A percentile compares a stretch with the other conserved stretches of the same genome.
These are phyloP conservation scores for Blomia tropicalis DNA, from an alignment of 2,888 invertebrate species.

Conservation along the genomic window DNA sequence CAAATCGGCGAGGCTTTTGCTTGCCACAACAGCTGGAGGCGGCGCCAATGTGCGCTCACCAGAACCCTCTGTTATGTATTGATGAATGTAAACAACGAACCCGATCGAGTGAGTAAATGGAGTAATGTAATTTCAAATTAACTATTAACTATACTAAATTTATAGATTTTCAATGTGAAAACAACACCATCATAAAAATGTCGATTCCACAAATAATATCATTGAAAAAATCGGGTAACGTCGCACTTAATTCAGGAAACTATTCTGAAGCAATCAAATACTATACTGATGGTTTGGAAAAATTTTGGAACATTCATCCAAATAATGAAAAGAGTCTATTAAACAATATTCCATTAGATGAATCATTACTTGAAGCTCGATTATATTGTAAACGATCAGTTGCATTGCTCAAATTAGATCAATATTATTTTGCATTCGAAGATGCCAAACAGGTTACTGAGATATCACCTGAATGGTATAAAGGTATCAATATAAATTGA, in stretches of 20 bases:
- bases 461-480: slow-evolving; percentile 43
- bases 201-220: neutral
- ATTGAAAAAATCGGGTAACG: slow-evolving; percentile 47
- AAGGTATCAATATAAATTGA: neutral
- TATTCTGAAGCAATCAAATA: slow-evolving; percentile 58
- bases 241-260: slow-evolving; percentile 53
- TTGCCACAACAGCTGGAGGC: no score
- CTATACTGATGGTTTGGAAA: slow-evolving; percentile 60
- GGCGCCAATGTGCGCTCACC: no score
- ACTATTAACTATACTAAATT: no score
- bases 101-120: no score
- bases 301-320: slow-evolving; percentile 39
- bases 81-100: no score
- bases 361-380: slow-evolving; percentile 42
- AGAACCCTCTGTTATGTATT: no score
- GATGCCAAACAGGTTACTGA: slow-evolving; percentile 60
- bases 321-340: neutral
- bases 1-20: no score
- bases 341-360: neutral
- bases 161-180: no score
- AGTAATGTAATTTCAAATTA: no score
- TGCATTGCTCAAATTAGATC: slow-evolving; percentile 58
- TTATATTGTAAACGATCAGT: slow-evolving; percentile 63
- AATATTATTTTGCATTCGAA: slow-evolving; percentile 56
- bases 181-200: no score